phyloP scores from a whole-genome alignment of 2,888 invertebrate species.

The Agriopis marginaria region DNA sequence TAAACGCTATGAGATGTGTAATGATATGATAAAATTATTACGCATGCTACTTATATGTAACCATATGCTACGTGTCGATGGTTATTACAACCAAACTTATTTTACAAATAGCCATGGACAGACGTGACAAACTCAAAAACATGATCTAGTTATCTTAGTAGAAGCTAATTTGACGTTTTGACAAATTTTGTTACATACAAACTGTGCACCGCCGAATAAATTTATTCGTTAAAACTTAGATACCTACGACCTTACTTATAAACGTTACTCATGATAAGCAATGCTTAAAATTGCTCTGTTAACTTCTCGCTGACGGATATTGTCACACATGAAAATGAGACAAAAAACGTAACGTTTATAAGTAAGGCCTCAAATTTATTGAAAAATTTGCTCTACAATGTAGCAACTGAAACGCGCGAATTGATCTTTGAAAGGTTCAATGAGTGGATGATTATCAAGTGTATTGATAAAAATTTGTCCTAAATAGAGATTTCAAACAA shows the following conservation, averaged over 20 bases:
- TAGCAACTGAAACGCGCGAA: slow-evolving; percentile 1
- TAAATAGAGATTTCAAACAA: neutral
- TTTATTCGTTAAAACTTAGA: too few species aligned
- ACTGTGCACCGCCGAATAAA: neutral
- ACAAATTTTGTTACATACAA: neutral
- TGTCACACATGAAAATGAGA: too few species aligned
- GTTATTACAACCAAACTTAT: slow-evolving; percentile 51
- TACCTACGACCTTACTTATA: neutral
- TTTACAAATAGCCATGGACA: slow-evolving; percentile 51
- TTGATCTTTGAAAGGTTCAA: neutral
- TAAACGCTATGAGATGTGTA: slow-evolving; percentile 81
- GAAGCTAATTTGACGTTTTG: neutral
- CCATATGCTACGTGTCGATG: slow-evolving; percentile 27
- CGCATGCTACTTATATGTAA: slow-evolving; percentile 25
- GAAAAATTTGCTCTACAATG: neutral
- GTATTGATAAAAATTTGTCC: neutral
- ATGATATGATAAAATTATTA: slow-evolving; percentile 81
- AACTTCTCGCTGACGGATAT: too few species aligned
- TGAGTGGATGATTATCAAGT: neutral
- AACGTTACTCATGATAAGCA: neutral
- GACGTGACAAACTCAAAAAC: slow-evolving; percentile 43
- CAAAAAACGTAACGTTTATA: too few species aligned
- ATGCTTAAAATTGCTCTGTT: too few species aligned
- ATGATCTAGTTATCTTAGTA: too few species aligned
- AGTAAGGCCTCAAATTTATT: too few species aligned